phyloP scores from a whole-genome alignment of 2,888 invertebrate species.

The Ptychoptera contaminata region DNA sequence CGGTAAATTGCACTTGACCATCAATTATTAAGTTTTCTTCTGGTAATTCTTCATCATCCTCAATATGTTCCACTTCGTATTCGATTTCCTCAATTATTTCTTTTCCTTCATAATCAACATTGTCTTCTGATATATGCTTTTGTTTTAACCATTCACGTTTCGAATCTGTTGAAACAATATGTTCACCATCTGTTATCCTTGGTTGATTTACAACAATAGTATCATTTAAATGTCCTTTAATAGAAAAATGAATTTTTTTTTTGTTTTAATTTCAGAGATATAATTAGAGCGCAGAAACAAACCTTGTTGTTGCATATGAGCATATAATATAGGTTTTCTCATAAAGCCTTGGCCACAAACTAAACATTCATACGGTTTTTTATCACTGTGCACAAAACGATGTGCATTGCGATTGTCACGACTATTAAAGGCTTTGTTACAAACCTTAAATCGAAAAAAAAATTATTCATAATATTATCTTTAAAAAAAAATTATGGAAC shows the following conservation, averaged over 20 bases:
- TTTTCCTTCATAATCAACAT: neutral
- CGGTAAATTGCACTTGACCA: conserved; percentile 17
- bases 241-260: conserved; percentile 3
- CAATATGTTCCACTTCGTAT: conserved; percentile 1
- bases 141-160: too few species aligned
- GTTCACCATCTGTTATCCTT: conserved; percentile 42
- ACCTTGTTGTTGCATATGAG: conserved; percentile 49
- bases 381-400: conserved; percentile 69
- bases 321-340: conserved; percentile 61
- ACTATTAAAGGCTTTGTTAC: conserved; percentile 70
- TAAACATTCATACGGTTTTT: conserved; percentile 72
- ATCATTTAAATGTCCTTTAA: conserved; percentile 46
- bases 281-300: conserved; percentile 19
- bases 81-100: neutral
- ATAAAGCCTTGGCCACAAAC: conserved; percentile 70
- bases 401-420: conserved; percentile 75
- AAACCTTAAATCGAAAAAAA: conserved; percentile 37
- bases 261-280: conserved; percentile 11
- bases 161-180: neutral
- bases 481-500: neutral
- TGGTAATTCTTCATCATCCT: conserved; percentile 15
- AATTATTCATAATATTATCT: neutral
- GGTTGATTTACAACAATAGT: conserved; percentile 74
- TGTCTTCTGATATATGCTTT: neutral
- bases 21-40: conserved; percentile 29